Evolutionary conservation across 2,888 invertebrate species (phyloP).

Genomic region (Hymenopus coronatus): DNA sequence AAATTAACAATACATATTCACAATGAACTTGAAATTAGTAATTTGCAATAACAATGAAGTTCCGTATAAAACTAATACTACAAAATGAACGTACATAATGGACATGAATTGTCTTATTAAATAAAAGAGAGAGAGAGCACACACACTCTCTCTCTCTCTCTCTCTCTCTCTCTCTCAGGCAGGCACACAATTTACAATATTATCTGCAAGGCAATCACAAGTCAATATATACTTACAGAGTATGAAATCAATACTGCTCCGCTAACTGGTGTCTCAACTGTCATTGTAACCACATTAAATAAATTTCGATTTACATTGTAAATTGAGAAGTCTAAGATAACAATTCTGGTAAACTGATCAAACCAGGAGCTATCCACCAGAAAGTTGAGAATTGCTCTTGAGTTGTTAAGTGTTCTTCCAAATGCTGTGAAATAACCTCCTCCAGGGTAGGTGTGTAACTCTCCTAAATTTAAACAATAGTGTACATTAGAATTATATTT

Average conservation of each 20-base stretch:
- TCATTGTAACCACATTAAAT: conserved; percentile 26
- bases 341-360: conserved; percentile 16
- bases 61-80: no score
- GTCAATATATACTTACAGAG: not conserved
- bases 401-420: conserved; percentile 26
- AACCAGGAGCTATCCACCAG: conserved; percentile 21
- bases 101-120: no score
- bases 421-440: conserved; percentile 27
- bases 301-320: conserved; percentile 27
- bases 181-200: no score
- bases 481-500: no score
- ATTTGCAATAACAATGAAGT: no score
- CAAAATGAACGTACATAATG: no score
- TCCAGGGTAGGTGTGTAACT: conserved; percentile 23
- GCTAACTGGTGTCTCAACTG: conserved; percentile 13
- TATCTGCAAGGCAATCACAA: not conserved
- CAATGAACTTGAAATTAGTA: no score
- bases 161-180: no score
- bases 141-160: no score
- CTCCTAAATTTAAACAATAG: not conserved
- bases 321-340: conserved; percentile 25
- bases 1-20: no score
- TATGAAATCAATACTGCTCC: not conserved
- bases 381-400: conserved; percentile 21
- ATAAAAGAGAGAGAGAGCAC: no score